phyloP scores from a whole-genome alignment of 1,140 invertebrate genomes.

The Agraylea sexmaculata region DNA sequence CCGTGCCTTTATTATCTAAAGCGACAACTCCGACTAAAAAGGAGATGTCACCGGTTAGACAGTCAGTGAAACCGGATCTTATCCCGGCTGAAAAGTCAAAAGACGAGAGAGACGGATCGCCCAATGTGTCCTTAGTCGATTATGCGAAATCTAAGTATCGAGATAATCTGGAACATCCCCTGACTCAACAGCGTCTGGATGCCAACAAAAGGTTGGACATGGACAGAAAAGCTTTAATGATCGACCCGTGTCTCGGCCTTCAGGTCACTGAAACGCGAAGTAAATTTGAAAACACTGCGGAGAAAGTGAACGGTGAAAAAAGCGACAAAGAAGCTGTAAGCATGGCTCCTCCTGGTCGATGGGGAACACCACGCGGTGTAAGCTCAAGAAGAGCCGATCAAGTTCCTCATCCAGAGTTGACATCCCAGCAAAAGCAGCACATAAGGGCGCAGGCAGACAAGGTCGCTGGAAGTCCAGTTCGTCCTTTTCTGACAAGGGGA shows the following conservation, averaged over 20 bases:
- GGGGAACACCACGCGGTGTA: slow-evolving; percentile 32
- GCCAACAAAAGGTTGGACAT: slow-evolving; percentile 39
- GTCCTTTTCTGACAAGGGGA: slow-evolving; percentile 76
- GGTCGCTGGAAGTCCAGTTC: slow-evolving; percentile 47
- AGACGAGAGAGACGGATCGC: slow-evolving; percentile 24
- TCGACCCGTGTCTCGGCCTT: slow-evolving; percentile 32
- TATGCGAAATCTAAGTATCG: slow-evolving; percentile 55
- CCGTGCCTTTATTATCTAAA: slow-evolving; percentile 9
- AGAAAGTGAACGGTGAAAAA: slow-evolving; percentile 19
- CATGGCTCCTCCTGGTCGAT: slow-evolving; percentile 22
- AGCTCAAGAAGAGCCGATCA: slow-evolving; percentile 29
- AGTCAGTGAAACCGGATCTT: slow-evolving; percentile 31
- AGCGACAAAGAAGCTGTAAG: slow-evolving; percentile 5
- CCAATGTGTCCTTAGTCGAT: slow-evolving; percentile 44
- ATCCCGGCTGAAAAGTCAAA: slow-evolving; percentile 25
- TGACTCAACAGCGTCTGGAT: slow-evolving; percentile 41
- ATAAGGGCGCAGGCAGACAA: slow-evolving; percentile 35
- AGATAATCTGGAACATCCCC: slow-evolving; percentile 40
- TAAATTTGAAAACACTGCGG: slow-evolving; percentile 32
- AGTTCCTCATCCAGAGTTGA: slow-evolving; percentile 56
- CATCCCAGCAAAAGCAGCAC: slow-evolving; percentile 51
- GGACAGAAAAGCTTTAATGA: slow-evolving; percentile 29
- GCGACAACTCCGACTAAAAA: slow-evolving; percentile 15
- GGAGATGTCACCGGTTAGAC: slow-evolving; percentile 20
- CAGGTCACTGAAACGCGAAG: slow-evolving; percentile 33